Conservation (phyloP, 2,113 vertebrate genomes). For the Nettapus auritus region DNA sequence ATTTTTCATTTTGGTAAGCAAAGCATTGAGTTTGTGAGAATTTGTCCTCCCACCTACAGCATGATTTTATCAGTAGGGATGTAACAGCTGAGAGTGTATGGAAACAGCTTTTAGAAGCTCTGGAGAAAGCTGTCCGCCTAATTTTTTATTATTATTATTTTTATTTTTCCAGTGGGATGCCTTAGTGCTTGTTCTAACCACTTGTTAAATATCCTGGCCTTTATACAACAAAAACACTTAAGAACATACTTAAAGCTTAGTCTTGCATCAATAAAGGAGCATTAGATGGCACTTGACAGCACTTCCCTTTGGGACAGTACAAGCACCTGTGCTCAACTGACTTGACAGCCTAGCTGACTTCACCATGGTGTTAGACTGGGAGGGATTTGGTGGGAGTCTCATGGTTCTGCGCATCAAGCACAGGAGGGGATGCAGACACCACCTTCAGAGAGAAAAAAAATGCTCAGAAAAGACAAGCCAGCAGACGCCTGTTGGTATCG, state of each 20-base stretch:
- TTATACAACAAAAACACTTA: background rate
- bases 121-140: background rate
- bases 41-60: background rate
- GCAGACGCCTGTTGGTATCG: fast-evolving
- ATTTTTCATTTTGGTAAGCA: background rate
- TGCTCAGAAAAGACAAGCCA: background rate
- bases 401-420: fast-evolving
- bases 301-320: background rate
- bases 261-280: background rate
- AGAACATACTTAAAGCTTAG: background rate
- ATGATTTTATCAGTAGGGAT: background rate
- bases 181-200: background rate
- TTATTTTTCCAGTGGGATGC: background rate
- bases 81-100: background rate
- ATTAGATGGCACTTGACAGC: background rate
- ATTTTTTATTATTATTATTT: background rate
- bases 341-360: background rate
- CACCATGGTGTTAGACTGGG: no score
- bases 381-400: background rate
- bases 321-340: background rate
- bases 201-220: background rate
- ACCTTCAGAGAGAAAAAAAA: background rate
- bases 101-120: background rate
- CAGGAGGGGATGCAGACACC: background rate
- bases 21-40: background rate